phyloP scores from a whole-genome alignment of 2,888 invertebrate genomes.

The Biston stratarius region DNA sequence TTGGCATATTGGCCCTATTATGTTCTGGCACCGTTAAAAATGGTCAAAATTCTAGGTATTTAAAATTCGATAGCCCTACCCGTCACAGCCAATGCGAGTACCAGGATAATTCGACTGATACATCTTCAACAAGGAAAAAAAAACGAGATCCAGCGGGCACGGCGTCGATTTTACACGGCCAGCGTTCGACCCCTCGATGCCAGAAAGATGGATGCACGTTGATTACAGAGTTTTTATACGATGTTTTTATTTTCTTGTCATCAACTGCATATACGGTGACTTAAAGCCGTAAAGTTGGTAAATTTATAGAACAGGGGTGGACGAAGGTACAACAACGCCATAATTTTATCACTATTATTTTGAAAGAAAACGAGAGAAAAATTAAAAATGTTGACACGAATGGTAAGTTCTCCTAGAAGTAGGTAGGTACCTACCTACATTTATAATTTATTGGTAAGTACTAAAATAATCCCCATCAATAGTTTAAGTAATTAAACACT shows the following conservation, averaged over 20 bases:
- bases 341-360: background rate
- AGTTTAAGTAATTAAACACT: too few relatives aligned
- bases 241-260: constrained; percentile 46
- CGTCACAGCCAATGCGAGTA: constrained; percentile 64
- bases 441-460: too few relatives aligned
- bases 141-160: constrained; percentile 72
- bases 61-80: constrained; percentile 35
- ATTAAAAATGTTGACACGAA: too few relatives aligned
- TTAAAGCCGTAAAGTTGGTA: constrained; percentile 10
- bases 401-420: too few relatives aligned
- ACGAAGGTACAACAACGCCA: background rate
- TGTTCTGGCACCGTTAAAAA: too few relatives aligned
- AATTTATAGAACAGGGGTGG: background rate
- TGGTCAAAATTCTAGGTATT: too few relatives aligned
- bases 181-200: constrained; percentile 53
- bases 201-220: constrained; percentile 66
- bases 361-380: background rate
- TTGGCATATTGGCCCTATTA: too few relatives aligned
- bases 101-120: constrained; percentile 82
- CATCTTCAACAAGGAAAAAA: constrained; percentile 79
- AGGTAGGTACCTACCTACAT: too few relatives aligned
- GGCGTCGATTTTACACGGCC: constrained; percentile 72
- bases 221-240: constrained; percentile 57
- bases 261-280: constrained; percentile 28
- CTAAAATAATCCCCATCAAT: too few relatives aligned